Evolutionary conservation across 2,797 vertebrate genomes (phyloP).

Genomic region (Leptatherina wallacei): DNA sequence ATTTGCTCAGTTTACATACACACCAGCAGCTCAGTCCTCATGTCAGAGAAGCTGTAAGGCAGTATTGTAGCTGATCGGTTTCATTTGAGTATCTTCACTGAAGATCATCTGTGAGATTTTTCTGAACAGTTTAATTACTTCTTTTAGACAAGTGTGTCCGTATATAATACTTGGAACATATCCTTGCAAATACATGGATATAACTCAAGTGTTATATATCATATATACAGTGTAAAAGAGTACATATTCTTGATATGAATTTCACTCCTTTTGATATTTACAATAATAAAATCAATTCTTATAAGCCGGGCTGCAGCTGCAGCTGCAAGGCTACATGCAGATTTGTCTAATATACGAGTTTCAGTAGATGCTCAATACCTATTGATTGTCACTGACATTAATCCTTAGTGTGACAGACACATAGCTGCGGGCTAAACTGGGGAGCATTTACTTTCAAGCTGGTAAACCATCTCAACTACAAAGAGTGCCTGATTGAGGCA

Average conservation of each 20-base stretch:
- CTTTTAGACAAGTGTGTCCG: neutral
- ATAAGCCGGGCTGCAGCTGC: neutral
- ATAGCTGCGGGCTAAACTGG: neutral
- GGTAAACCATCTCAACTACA: too few species aligned
- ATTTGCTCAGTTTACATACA: constrained; percentile 19
- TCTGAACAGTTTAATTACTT: neutral
- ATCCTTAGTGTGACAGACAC: neutral
- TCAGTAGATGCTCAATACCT: neutral
- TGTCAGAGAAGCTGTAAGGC: neutral
- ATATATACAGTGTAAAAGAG: neutral
- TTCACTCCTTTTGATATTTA: neutral
- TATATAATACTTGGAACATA: neutral
- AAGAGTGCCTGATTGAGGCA: neutral
- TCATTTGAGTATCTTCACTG: neutral
- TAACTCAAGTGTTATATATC: neutral
- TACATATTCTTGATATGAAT: neutral
- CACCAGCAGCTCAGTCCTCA: constrained; percentile 4
- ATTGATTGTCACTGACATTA: neutral
- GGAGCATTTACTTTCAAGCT: neutral
- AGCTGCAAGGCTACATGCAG: neutral
- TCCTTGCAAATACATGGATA: neutral
- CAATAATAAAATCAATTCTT: neutral
- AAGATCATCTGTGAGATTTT: neutral
- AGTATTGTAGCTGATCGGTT: neutral
- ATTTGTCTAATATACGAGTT: neutral